phyloP scores from a whole-genome alignment of 2,888 invertebrate species.

The Siphlonurus alternatus region DNA sequence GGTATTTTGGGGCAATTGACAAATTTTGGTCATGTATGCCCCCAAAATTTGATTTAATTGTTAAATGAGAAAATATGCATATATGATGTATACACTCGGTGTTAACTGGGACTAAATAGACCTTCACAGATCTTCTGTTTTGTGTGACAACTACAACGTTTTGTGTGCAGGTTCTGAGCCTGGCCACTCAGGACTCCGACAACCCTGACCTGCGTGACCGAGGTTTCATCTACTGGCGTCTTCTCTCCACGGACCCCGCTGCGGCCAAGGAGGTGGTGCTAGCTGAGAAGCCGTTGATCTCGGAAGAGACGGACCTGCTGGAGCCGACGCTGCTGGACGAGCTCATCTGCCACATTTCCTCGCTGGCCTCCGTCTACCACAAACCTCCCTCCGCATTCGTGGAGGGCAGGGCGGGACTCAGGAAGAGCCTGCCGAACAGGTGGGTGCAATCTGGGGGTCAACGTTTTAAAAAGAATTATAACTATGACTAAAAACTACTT shows the following conservation, averaged over 20 bases:
- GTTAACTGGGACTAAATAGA: too few relatives aligned
- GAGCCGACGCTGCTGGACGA: conserved; percentile 97
- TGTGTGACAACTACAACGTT: too few relatives aligned
- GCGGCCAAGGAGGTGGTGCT: conserved; percentile 98
- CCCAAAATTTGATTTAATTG: not conserved
- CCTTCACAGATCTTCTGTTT: too few relatives aligned
- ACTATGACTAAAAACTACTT: too few relatives aligned
- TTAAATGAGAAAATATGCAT: too few relatives aligned
- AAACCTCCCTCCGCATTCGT: conserved; percentile 98
- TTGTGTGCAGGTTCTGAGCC: conserved; percentile 63
- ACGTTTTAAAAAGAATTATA: too few relatives aligned
- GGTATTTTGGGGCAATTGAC: too few relatives aligned
- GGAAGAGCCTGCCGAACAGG: conserved; percentile 17
- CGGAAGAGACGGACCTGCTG: conserved; percentile 94
- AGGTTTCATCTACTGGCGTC: conserved; percentile 98
- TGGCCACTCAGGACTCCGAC: conserved; percentile 84
- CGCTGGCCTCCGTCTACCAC: conserved; percentile 95
- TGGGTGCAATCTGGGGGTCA: too few relatives aligned
- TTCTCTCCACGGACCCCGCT: conserved; percentile 95
- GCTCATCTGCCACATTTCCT: conserved; percentile 95
- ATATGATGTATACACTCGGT: too few relatives aligned
- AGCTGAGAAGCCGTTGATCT: conserved; percentile 97
- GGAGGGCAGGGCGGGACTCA: conserved; percentile 49
- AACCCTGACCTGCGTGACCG: conserved; percentile 97
- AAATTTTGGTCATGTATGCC: too few relatives aligned